Base-by-base conservation (phyloP, 2,797 vertebrate genomes). In the Chrysocyon brachyurus region DNA sequence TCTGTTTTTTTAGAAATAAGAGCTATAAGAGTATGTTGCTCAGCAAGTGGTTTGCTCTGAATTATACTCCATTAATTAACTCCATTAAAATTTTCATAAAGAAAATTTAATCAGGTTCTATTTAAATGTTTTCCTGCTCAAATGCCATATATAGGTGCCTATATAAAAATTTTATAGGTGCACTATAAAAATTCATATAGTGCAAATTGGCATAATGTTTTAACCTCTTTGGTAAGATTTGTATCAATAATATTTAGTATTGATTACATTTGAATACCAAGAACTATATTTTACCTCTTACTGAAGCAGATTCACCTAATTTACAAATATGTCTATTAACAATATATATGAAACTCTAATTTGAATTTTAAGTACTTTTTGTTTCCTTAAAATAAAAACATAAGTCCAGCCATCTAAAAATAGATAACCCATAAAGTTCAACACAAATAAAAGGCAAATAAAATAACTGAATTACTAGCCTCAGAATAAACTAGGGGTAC, bases 211-310 rank as follows among this genome's bases (percentile, higher is more conserved):
- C 14, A 70, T 70, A 87, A 87, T 87, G 6, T 73, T 94, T 70
- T 93, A 70, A 92, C 94, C 77, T 4, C 64, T 91, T 94, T 54
- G 28, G 40, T 95, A 97, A 97, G 33, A 28, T 95, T 94, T 94
- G 52, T 94, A 49, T 92, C 24, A 87, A 49, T 1, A 85, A 73
- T 57, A 22, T 89, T 93, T 61, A 94, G 22, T 90, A 22, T 68
- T 96, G 97, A 97, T 96, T 96, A 91, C 15, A 91, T 96, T 85
- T 96, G 85, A 94, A 88, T 95, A 82, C 10, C 70, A 88, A 97
- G 92, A 90, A 84, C 24, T 95, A 12, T 88, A 70, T 96, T 87
- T 96, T 90, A 6, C 26, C 16, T 94, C 9, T 84, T 91, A 75
- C 59, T 86, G 19, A 87, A 90, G 16, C 17, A 91, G 33, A 6